Base-by-base conservation (phyloP, 2,888 invertebrate genomes). In the Ctena decussata region DNA sequence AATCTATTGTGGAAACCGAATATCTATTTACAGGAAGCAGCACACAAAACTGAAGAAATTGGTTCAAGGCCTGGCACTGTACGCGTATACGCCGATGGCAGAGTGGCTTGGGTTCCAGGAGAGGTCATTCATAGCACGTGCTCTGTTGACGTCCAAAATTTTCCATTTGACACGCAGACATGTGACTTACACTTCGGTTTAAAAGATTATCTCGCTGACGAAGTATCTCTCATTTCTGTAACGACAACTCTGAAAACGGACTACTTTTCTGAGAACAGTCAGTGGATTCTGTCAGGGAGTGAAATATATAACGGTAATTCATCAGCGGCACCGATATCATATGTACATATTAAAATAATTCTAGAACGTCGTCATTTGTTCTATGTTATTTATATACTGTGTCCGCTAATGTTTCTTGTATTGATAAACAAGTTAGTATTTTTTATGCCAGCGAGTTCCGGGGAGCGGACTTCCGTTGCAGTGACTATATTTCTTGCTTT, bases 401-500 rank as follows among this genome's bases (percentile, higher is more conserved):
- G 76, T 8, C 88, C 88, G 15, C 27, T 88, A 24, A 32, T 80
- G 0, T 79, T 81, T 35, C 60, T 88, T 21, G 80, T 77, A 15
- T 21, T 70, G 1, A 35, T 85, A 27, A 85, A 85, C 37, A 79
- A 73, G 18, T 27, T 83, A 21, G 85, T 85, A n/a, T 82, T 88
- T 71, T n/a, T 77, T 5, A 85, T 88, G 79, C 84, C 84, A 5
- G 72, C 78, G 15, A 69, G 46, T 24, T 84, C 86, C 6, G 89
- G 89, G 2, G 89, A 89, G 65, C 53, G 86, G 5, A 83, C 71
- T 2, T 85, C 85, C 0, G 84, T 85, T 39, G 85, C 86, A 0
- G 76, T 89, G 27, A 89, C 89, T 6, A 74, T 77, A 39, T 86
- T 85, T 44, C 41, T 89, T 65, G 82, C 89, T 5, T 89, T 89